phyloP scores from a whole-genome alignment of 2,888 invertebrate genomes.

The Caprella mutica region DNA sequence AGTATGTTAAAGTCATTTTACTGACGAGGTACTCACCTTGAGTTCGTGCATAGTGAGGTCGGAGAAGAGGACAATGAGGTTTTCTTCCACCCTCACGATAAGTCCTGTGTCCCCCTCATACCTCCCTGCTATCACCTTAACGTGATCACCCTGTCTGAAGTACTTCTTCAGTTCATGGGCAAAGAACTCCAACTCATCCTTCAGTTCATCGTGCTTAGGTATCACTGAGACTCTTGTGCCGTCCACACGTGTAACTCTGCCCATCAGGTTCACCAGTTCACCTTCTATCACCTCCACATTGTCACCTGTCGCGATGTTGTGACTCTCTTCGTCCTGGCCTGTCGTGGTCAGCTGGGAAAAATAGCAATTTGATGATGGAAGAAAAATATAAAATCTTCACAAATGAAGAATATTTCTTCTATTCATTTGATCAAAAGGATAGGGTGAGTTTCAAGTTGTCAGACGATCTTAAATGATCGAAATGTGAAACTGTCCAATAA shows the following conservation, averaged over 20 bases:
- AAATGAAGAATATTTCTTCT: too few species aligned
- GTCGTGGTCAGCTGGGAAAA: slow-evolving; percentile 39
- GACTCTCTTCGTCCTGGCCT: slow-evolving; percentile 56
- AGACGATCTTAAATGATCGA: too few species aligned
- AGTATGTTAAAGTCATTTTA: too few species aligned
- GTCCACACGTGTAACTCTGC: slow-evolving; percentile 88
- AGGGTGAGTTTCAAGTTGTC: too few species aligned
- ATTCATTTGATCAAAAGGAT: too few species aligned
- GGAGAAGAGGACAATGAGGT: slow-evolving; percentile 83
- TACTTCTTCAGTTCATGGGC: slow-evolving; percentile 84
- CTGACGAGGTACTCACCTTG: too few species aligned
- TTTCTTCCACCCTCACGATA: slow-evolving; percentile 87
- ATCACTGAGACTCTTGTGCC: slow-evolving; percentile 92
- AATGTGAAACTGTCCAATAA: too few species aligned
- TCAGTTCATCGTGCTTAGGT: slow-evolving; percentile 94
- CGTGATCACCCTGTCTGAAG: slow-evolving; percentile 96
- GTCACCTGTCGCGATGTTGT: slow-evolving; percentile 91
- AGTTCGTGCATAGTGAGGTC: slow-evolving; percentile 98
- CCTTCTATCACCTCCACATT: slow-evolving; percentile 95
- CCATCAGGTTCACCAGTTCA: slow-evolving; percentile 91
- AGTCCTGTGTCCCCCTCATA: slow-evolving; percentile 97
- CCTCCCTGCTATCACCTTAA: slow-evolving; percentile 74
- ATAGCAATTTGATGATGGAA: too few species aligned
- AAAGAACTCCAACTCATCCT: slow-evolving; percentile 86
- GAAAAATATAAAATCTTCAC: too few species aligned